Conservation (phyloP, 2,113 vertebrate species). For the Suncus etruscus region DNA sequence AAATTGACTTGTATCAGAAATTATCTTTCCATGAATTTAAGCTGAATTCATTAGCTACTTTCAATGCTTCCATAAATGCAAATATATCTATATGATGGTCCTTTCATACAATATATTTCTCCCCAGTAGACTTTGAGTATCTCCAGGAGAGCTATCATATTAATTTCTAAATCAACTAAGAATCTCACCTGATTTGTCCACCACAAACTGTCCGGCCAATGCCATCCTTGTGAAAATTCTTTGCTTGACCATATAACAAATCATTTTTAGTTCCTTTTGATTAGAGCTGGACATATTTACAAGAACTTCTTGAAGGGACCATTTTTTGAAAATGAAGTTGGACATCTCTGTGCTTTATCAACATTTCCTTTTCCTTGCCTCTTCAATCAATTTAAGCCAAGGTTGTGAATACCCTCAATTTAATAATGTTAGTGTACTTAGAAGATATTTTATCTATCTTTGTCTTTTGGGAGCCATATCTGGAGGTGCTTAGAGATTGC, state of each 20-base stretch:
- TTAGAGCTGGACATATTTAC: not conserved
- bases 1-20: too few relatives aligned
- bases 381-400: constrained; percentile 7
- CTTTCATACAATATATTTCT: not conserved
- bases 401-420: not conserved
- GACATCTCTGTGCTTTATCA: constrained; percentile 8
- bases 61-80: not conserved
- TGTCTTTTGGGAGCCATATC: too few relatives aligned
- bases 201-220: not conserved
- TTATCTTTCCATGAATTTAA: not conserved
- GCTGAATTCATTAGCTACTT: not conserved
- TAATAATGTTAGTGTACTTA: not conserved
- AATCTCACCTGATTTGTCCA: not conserved
- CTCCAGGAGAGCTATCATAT: not conserved
- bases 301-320: not conserved
- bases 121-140: not conserved
- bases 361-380: constrained; percentile 20
- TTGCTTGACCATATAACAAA: not conserved
- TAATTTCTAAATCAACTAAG: not conserved
- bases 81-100: not conserved
- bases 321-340: constrained; percentile 13
- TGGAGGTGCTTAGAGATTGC: too few relatives aligned
- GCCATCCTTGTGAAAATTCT: not conserved
- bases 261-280: not conserved
- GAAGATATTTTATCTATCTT: not conserved